Percentiles rank a stretch among this genome's conserved stretches.
Conservation (phyloP, 1,140 invertebrate genomes). For the Microvelia longipes region DNA sequence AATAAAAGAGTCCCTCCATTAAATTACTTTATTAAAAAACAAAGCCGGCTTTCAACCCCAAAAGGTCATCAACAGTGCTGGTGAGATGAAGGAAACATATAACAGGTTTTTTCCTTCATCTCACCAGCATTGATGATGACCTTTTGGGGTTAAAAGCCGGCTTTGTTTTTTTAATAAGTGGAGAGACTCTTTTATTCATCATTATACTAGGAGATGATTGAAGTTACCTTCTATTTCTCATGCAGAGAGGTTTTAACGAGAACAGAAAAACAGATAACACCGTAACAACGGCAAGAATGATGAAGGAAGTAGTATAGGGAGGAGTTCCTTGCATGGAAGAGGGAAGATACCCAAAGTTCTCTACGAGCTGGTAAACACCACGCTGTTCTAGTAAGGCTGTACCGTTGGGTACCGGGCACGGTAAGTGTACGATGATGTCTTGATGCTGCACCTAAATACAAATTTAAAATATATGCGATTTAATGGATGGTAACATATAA, state of each 20-base stretch:
- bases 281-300: background rate
- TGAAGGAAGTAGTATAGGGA: background rate
- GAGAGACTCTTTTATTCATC: too few species aligned
- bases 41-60: too few species aligned
- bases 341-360: background rate
- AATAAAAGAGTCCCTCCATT: too few species aligned
- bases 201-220: too few species aligned
- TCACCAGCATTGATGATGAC: too few species aligned
- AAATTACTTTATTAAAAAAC: too few species aligned
- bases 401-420: constrained; percentile 60
- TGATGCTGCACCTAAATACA: constrained; percentile 50
- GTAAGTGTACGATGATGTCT: constrained; percentile 64
- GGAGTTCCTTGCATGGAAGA: background rate
- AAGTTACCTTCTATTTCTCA: too few species aligned
- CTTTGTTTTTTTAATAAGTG: too few species aligned
- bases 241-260: background rate
- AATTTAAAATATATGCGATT: constrained; percentile 15
- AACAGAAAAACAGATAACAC: background rate
- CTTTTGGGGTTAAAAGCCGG: too few species aligned
- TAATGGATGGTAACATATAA: constrained; percentile 22
- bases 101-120: too few species aligned
- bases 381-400: constrained; percentile 40
- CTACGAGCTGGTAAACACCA: constrained; percentile 8
- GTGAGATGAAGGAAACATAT: too few species aligned
- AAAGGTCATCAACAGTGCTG: too few species aligned